Evolutionary conservation across 2,888 invertebrate species (phyloP).

Genomic region (Drosophila stalkeri): DNA sequence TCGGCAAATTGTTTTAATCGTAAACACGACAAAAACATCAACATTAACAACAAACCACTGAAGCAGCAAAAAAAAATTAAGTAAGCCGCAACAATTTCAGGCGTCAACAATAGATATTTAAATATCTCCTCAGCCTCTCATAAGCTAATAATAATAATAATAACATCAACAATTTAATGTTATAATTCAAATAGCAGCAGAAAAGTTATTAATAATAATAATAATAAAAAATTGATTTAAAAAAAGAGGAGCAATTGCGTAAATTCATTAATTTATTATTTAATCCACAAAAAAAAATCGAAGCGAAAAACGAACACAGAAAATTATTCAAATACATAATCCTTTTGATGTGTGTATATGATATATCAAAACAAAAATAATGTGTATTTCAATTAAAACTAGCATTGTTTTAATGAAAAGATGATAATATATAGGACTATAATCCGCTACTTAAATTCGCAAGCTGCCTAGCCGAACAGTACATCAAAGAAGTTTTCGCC

Average conservation of each 20-base stretch:
- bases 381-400: conserved; percentile 30
- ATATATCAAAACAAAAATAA: conserved; percentile 16
- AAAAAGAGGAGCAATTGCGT: conserved; percentile 41
- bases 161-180: conserved; percentile 60
- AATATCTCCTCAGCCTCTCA: conserved; percentile 63
- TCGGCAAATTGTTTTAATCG: conserved; percentile 50
- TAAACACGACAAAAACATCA: conserved; percentile 25
- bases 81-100: conserved; percentile 31
- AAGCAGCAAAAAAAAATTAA: conserved; percentile 33
- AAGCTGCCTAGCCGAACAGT: conserved; percentile 34
- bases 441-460: conserved; percentile 34
- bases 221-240: conserved; percentile 52
- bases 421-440: conserved; percentile 18
- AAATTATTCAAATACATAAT: conserved; percentile 20
- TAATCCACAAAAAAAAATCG: conserved; percentile 13
- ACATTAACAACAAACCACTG: conserved; percentile 43
- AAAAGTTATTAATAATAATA: conserved; percentile 66
- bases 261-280: conserved; percentile 66
- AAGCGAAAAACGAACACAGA: conserved; percentile 4
- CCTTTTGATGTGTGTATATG: conserved; percentile 28
- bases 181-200: conserved; percentile 70
- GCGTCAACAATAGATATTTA: conserved; percentile 47
- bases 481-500: conserved; percentile 7
- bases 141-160: conserved; percentile 62
- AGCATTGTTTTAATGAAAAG: conserved; percentile 42